Conservation (phyloP, 2,113 vertebrate genomes). For the Theristicus caerulescens region DNA sequence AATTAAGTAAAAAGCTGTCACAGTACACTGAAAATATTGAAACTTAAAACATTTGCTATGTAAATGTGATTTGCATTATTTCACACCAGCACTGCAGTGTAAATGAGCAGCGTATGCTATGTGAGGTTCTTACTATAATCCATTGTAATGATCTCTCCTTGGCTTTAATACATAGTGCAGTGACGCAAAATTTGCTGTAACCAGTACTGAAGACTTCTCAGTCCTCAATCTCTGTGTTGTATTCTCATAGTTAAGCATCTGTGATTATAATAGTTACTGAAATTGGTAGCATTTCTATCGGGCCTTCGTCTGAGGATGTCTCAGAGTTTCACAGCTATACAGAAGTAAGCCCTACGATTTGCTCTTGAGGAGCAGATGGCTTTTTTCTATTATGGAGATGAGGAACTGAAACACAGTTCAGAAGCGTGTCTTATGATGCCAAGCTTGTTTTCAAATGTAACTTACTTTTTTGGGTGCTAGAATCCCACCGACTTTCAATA, state of each 20-base stretch:
- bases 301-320: neutral
- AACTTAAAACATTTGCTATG: neutral
- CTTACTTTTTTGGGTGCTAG: neutral
- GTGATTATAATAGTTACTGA: slow-evolving; percentile 43
- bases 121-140: neutral
- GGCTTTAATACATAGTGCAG: neutral
- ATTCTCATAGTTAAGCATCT: neutral
- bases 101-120: neutral
- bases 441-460: neutral
- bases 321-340: neutral
- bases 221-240: neutral
- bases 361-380: slow-evolving; percentile 33
- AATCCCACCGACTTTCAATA: neutral
- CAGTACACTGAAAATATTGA: neutral
- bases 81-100: slow-evolving; percentile 9
- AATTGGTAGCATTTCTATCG: neutral
- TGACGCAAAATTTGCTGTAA: neutral
- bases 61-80: slow-evolving; percentile 20
- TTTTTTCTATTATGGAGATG: slow-evolving; percentile 33
- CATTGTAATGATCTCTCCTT: neutral
- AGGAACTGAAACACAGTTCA: slow-evolving; percentile 16
- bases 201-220: neutral
- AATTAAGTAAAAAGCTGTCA: neutral
- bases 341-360: slow-evolving; percentile 50
- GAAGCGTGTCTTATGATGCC: neutral